These are phyloP conservation scores for Coccyzus lansbergi DNA, from an alignment of 2,797 vertebrate species.

Conservation along the genomic window DNA sequence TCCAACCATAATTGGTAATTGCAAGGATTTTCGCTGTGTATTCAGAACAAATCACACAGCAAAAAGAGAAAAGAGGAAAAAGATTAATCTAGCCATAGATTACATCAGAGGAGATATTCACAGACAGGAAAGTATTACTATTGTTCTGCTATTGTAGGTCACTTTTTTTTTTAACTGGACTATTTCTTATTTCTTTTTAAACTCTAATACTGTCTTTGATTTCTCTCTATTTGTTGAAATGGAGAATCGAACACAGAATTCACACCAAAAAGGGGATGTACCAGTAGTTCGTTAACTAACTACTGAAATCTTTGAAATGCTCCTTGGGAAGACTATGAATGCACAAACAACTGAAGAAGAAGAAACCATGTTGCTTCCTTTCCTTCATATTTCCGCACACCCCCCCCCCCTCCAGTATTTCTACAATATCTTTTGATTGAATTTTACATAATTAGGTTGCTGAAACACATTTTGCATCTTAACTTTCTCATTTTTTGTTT, in stretches of 20 bases:
- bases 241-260: background rate
- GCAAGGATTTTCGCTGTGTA: background rate
- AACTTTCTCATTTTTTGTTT: background rate
- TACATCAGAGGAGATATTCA: background rate
- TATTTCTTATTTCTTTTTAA: background rate
- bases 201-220: background rate
- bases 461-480: background rate
- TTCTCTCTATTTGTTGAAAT: background rate
- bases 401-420: too few relatives aligned
- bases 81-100: background rate
- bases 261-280: background rate
- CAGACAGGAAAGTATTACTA: background rate
- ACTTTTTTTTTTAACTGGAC: background rate
- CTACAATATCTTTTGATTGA: background rate
- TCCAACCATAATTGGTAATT: background rate
- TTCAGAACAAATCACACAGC: background rate
- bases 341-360: background rate
- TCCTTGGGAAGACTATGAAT: background rate
- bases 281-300: background rate
- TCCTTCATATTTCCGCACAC: too few relatives aligned
- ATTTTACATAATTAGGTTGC: background rate
- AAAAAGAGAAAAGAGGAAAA: conserved; percentile 11
- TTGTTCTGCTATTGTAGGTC: background rate
- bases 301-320: background rate
- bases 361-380: background rate